phyloP scores from a whole-genome alignment of 1,140 invertebrate species.

The Scaptodrosophila lebanonensis region DNA sequence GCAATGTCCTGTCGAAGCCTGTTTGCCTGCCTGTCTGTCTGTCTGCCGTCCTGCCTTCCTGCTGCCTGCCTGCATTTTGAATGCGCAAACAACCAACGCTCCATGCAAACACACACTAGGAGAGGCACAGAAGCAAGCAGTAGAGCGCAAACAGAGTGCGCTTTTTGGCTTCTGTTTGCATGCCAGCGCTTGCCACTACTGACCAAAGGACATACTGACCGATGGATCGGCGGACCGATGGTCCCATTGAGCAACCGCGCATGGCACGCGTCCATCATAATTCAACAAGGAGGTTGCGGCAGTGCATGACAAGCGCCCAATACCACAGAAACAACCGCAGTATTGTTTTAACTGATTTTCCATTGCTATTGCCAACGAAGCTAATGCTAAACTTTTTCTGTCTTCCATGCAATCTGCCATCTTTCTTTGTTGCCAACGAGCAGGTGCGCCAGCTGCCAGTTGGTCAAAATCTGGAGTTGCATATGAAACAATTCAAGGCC shows the following conservation, averaged over 20 bases:
- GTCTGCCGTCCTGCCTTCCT: slow-evolving; percentile 26
- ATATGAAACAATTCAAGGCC: slow-evolving; percentile 92
- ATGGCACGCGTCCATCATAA: slow-evolving; percentile 54
- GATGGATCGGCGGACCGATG: too few relatives aligned
- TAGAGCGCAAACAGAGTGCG: slow-evolving; percentile 49
- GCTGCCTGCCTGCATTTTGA: slow-evolving; percentile 51
- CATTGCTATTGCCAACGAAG: slow-evolving; percentile 55
- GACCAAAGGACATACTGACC: slow-evolving; percentile 28
- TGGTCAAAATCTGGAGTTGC: slow-evolving; percentile 84
- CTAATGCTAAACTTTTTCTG: background rate
- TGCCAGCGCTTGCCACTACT: slow-evolving; percentile 9
- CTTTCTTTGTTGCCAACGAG: background rate
- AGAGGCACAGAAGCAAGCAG: slow-evolving; percentile 2
- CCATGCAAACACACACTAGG: too few relatives aligned
- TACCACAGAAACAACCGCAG: slow-evolving; percentile 49
- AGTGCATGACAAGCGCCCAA: too few relatives aligned
- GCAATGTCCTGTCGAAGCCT: too few relatives aligned
- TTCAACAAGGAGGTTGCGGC: too few relatives aligned
- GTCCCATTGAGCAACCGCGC: slow-evolving; percentile 34
- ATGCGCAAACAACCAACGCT: slow-evolving; percentile 52
- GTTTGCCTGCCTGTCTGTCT: background rate
- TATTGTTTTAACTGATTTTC: slow-evolving; percentile 72
- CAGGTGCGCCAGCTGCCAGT: slow-evolving; percentile 79
- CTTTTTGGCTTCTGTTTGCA: slow-evolving; percentile 57
- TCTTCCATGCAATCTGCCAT: background rate